Evolutionary conservation across 2,113 vertebrate species (phyloP).

Genomic region (Paraplagusia blochii): DNA sequence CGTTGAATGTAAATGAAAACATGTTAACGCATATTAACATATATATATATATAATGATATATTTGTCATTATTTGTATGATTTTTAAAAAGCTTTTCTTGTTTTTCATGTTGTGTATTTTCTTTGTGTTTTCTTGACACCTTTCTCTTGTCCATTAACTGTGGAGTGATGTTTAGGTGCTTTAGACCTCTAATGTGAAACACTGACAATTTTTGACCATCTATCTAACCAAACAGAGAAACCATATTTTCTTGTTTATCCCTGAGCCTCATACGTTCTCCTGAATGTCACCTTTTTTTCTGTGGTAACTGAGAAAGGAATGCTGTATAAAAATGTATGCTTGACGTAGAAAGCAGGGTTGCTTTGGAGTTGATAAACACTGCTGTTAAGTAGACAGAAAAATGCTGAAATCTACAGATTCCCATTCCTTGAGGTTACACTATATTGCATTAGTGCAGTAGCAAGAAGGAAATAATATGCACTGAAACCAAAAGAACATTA

Average conservation of each 20-base stretch:
- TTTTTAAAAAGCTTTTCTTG: neutral
- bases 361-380: constrained; percentile 14
- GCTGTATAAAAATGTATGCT: constrained; percentile 24
- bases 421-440: neutral
- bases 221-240: too few species aligned
- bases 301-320: neutral
- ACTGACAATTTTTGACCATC: constrained; percentile 6
- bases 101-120: neutral
- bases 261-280: constrained; percentile 2
- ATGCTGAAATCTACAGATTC: neutral
- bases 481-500: constrained; percentile 21
- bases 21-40: constrained; percentile 24
- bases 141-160: constrained; percentile 15
- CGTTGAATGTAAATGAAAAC: constrained; percentile 37
- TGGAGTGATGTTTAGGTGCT: constrained; percentile 34
- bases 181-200: constrained; percentile 31
- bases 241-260: neutral
- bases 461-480: constrained; percentile 15
- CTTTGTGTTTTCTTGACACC: neutral
- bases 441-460: neutral
- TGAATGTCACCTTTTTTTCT: neutral
- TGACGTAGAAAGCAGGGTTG: constrained; percentile 36
- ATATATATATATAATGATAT: constrained; percentile 11
- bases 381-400: neutral
- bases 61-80: constrained; percentile 19